Percentiles rank a stretch among this genome's conserved stretches.
Conservation (phyloP, 2,888 invertebrate species). For the Camptogramma bilineatum region DNA sequence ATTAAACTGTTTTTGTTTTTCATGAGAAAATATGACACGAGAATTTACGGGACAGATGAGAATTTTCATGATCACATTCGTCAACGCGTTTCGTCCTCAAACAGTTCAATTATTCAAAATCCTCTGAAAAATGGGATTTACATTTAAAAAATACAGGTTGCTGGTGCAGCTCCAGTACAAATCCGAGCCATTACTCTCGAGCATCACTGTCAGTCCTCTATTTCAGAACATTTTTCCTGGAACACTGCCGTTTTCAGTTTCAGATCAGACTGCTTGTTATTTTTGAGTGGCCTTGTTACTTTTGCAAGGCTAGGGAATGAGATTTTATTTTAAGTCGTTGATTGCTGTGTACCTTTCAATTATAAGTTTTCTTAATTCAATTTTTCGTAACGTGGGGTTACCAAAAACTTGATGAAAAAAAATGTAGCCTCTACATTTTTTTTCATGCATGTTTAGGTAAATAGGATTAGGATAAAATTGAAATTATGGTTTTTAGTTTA, state of each 20-base stretch:
- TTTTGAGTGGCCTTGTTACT: constrained; percentile 24
- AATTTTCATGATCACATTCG: constrained; percentile 1
- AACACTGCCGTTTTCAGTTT: constrained; percentile 15
- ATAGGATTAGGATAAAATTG: too few species aligned
- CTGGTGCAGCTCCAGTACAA: constrained; percentile 29
- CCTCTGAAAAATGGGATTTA: constrained; percentile 20
- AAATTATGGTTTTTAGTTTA: too few species aligned
- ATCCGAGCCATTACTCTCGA: constrained; percentile 31
- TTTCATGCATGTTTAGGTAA: too few species aligned
- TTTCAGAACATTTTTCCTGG: constrained; percentile 30
- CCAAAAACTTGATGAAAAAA: neutral
- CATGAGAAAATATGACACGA: neutral
- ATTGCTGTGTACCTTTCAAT: neutral
- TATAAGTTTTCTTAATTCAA: neutral
- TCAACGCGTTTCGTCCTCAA: constrained; percentile 3
- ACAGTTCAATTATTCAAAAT: constrained; percentile 20
- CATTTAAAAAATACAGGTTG: constrained; percentile 21
- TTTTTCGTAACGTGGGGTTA: neutral
- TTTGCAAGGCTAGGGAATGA: constrained; percentile 6
- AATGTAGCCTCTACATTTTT: too few species aligned
- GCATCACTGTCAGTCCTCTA: constrained; percentile 32
- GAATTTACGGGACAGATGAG: neutral
- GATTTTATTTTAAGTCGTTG: neutral
- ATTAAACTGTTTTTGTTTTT: neutral
- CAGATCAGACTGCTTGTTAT: constrained; percentile 26